These are phyloP conservation scores for Keiferia lycopersicella DNA, from an alignment of 2,888 invertebrate species.

Conservation along the genomic window DNA sequence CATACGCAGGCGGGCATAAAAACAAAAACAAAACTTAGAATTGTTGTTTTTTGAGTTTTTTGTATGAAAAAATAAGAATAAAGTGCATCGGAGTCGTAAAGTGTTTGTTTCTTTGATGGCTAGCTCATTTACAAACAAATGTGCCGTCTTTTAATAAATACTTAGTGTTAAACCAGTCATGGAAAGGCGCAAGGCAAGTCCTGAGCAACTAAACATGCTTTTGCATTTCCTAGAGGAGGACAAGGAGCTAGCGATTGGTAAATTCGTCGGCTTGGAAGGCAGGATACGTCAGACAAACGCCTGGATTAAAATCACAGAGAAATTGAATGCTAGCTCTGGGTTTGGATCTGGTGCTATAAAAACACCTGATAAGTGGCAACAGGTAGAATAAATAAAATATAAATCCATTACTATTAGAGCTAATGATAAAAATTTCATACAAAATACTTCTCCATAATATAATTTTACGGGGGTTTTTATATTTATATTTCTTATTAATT, in stretches of 20 bases:
- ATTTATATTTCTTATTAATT: no score
- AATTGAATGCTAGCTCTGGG: slow-evolving; percentile 60
- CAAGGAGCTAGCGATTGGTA: slow-evolving; percentile 60
- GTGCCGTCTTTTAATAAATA: neutral
- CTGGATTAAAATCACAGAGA: slow-evolving; percentile 65
- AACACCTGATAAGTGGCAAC: slow-evolving; percentile 67
- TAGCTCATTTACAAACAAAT: neutral
- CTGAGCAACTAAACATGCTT: slow-evolving; percentile 62
- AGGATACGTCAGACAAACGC: slow-evolving; percentile 59
- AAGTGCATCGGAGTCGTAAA: neutral
- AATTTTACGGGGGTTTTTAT: no score
- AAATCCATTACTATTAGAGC: no score
- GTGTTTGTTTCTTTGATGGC: neutral
- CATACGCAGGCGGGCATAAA: neutral
- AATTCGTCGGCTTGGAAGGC: slow-evolving; percentile 57
- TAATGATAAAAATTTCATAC: no score
- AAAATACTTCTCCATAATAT: no score
- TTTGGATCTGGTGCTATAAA: slow-evolving; percentile 64
- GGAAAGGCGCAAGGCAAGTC: slow-evolving; percentile 60
- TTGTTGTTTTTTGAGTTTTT: neutral
- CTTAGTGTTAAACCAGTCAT: slow-evolving; percentile 28
- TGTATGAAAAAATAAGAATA: neutral
- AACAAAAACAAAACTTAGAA: neutral
- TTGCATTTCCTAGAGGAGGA: slow-evolving; percentile 59
- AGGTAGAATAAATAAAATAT: slow-evolving; percentile 40